These are phyloP conservation scores for Cynoglossus semilaevis DNA, from an alignment of 2,113 vertebrate species.

Conservation along the genomic window DNA sequence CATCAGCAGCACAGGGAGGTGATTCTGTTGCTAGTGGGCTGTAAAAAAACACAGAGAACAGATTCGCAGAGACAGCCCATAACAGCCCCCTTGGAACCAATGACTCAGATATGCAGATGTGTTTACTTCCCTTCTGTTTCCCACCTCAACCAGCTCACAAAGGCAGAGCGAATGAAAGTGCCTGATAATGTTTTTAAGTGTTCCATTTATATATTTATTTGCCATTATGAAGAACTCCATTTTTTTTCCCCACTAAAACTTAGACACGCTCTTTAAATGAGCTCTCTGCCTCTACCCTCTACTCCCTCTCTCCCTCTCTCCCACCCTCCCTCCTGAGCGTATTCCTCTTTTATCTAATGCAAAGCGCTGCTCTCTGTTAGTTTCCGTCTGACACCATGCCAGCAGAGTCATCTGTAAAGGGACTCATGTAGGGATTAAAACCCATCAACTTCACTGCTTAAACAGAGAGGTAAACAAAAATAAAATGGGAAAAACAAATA, in stretches of 20 bases:
- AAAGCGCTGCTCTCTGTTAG: slow-evolving; percentile 69
- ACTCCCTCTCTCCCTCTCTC: slow-evolving; percentile 45
- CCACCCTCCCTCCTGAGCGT: slow-evolving; percentile 65
- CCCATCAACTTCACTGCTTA: slow-evolving; percentile 67
- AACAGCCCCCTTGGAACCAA: slow-evolving; percentile 74
- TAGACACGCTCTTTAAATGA: slow-evolving; percentile 75
- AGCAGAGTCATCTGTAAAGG: slow-evolving; percentile 70
- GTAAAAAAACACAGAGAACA: slow-evolving; percentile 56
- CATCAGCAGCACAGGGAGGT: slow-evolving; percentile 37
- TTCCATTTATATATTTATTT: slow-evolving; percentile 75
- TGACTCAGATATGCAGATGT: slow-evolving; percentile 80
- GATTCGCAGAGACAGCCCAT: slow-evolving; percentile 68
- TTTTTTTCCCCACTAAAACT: slow-evolving; percentile 64
- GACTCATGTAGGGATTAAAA: slow-evolving; percentile 74
- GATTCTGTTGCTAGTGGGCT: slow-evolving; percentile 58
- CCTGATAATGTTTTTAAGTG: slow-evolving; percentile 74
- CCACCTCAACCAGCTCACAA: slow-evolving; percentile 65
- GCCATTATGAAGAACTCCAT: slow-evolving; percentile 58
- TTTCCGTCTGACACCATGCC: slow-evolving; percentile 72
- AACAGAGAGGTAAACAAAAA: slow-evolving; percentile 46
- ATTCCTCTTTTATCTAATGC: slow-evolving; percentile 72
- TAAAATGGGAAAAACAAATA: slow-evolving; percentile 44
- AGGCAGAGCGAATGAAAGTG: slow-evolving; percentile 63
- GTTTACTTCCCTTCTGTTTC: slow-evolving; percentile 72
- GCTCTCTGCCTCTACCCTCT: slow-evolving; percentile 57